phyloP scores from a whole-genome alignment of 23 tunicate genomes.

The Trididemnum clinides region DNA sequence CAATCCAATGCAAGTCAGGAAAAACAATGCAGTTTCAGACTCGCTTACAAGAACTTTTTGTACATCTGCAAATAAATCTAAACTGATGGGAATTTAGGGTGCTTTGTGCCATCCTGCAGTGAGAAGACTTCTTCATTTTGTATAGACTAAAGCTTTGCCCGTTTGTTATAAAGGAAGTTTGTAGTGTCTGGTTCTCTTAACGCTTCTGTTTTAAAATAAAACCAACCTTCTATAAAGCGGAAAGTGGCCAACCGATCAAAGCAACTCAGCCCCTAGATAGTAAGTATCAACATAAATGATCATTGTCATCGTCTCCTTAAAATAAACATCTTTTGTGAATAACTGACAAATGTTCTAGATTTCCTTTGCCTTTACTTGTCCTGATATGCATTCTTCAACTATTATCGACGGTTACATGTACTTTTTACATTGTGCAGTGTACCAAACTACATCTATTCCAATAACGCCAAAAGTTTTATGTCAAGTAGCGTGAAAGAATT shows the following conservation, averaged over 20 bases:
- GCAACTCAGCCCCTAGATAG: neutral
- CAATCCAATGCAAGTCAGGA: too few species aligned
- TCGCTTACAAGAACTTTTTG: slow-evolving; percentile 4
- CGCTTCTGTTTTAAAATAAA: slow-evolving; percentile 6
- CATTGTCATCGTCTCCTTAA: neutral
- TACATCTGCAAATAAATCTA: neutral
- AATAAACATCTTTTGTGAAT: neutral
- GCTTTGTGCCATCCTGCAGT: slow-evolving; percentile 33
- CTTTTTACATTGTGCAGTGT: neutral
- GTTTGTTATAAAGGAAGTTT: slow-evolving; percentile 17
- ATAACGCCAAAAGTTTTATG: neutral
- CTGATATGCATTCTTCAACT: slow-evolving; percentile 18
- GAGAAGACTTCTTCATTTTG: slow-evolving; percentile 15
- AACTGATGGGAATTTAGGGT: slow-evolving; percentile 1
- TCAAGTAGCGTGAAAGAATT: neutral
- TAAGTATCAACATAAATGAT: neutral
- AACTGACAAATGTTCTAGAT: neutral
- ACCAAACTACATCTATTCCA: slow-evolving; percentile 19
- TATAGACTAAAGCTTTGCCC: slow-evolving; percentile 27
- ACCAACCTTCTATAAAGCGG: neutral
- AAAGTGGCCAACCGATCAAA: slow-evolving; percentile 12
- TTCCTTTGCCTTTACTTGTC: slow-evolving; percentile 30
- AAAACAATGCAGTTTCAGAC: too few species aligned
- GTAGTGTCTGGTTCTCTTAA: slow-evolving; percentile 7
- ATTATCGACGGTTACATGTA: neutral